Percentiles rank a stretch among this genome's conserved stretches.
Evolutionary conservation across 2,113 vertebrate species (phyloP).

Genomic region (Crotalus horridus): DNA sequence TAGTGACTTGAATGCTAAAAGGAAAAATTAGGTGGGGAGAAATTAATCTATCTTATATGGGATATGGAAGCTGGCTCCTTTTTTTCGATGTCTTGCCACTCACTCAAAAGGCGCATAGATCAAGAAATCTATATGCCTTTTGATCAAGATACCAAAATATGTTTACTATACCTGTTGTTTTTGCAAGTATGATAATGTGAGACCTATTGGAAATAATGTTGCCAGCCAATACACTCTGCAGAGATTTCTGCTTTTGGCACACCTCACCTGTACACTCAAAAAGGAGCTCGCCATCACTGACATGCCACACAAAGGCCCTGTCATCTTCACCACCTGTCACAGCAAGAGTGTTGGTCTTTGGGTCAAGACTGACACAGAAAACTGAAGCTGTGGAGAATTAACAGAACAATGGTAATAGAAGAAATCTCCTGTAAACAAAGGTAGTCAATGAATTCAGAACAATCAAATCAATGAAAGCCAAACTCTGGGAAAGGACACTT

Average conservation of each 20-base stretch:
- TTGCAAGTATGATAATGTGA: not conserved
- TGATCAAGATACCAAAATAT: not conserved
- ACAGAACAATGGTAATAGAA: not conserved
- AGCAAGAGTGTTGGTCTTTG: slow-evolving; percentile 80
- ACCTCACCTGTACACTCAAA: slow-evolving; percentile 87
- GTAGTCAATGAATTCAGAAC: no score
- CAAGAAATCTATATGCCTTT: not conserved
- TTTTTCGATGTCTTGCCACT: not conserved
- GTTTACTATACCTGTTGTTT: not conserved
- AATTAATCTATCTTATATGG: not conserved
- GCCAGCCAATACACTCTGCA: not conserved
- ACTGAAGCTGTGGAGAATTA: slow-evolving; percentile 75
- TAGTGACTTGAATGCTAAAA: not conserved
- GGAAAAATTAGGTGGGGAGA: not conserved
- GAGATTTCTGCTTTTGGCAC: fast-evolving
- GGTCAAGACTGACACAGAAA: slow-evolving; percentile 91
- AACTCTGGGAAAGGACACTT: not conserved
- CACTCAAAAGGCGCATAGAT: not conserved
- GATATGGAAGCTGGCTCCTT: not conserved
- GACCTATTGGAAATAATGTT: not conserved
- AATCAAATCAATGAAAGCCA: not conserved
- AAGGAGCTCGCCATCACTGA: slow-evolving; percentile 86
- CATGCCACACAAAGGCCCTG: slow-evolving; percentile 88
- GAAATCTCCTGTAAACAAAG: not conserved
- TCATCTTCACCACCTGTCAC: slow-evolving; percentile 94